phyloP scores from a whole-genome alignment of 2,888 invertebrate genomes.

The Prosapia bicincta region DNA sequence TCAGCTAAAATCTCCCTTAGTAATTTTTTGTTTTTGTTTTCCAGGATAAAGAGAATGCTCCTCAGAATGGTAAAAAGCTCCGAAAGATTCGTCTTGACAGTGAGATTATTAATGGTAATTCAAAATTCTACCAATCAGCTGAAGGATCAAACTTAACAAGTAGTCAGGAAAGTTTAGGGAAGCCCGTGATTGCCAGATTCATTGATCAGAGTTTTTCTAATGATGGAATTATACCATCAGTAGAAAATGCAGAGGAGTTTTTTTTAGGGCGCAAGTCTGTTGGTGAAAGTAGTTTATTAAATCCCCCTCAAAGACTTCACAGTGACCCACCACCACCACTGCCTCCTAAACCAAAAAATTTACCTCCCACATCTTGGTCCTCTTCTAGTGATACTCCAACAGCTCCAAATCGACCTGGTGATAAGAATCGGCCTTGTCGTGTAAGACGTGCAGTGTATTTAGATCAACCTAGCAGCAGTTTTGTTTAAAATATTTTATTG shows the following conservation, averaged over 20 bases:
- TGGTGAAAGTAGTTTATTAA: background rate
- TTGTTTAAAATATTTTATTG: too few relatives aligned
- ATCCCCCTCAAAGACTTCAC: conserved; percentile 1
- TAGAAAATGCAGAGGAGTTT: conserved; percentile 25
- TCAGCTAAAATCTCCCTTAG: too few relatives aligned
- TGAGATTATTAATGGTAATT: conserved; percentile 37
- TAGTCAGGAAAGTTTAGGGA: conserved; percentile 24
- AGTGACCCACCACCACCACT: conserved; percentile 58
- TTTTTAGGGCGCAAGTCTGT: conserved; percentile 9
- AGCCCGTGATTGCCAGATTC: conserved; percentile 6
- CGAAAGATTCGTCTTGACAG: conserved; percentile 45
- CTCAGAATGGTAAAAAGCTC: conserved; percentile 47
- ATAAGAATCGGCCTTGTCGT: conserved; percentile 33
- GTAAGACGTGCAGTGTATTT: conserved; percentile 51
- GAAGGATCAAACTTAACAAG: conserved; percentile 4
- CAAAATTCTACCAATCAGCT: conserved; percentile 23
- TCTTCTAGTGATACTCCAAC: conserved; percentile 12
- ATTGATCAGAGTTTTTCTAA: conserved; percentile 23
- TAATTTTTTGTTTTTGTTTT: conserved; percentile 24
- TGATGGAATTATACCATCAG: conserved; percentile 28
- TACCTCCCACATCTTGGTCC: conserved; percentile 46
- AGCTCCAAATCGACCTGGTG: background rate
- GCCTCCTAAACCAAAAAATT: conserved; percentile 70
- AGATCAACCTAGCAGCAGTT: conserved; percentile 62
- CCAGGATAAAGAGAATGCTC: conserved; percentile 52